Evolutionary conservation across 2,888 invertebrate species (phyloP).

Genomic region (Allygus modestus): DNA sequence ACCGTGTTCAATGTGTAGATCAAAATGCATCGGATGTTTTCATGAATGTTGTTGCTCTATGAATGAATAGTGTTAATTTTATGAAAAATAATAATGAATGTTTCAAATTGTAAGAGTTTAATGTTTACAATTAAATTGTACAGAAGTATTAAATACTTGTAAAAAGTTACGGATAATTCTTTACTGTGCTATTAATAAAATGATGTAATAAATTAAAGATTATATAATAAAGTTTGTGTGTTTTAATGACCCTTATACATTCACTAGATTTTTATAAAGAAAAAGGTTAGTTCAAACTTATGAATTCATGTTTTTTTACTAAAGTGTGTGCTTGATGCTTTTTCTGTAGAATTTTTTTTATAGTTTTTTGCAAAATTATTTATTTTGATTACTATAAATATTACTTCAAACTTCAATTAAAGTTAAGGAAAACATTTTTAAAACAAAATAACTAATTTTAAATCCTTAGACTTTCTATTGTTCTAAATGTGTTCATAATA

Average conservation of each 20-base stretch:
- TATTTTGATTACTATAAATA: not conserved
- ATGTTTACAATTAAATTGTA: slow-evolving; percentile 51
- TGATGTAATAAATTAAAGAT: slow-evolving; percentile 48
- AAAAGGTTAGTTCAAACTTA: not conserved
- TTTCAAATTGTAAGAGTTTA: slow-evolving; percentile 49
- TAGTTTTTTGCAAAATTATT: slow-evolving; percentile 1
- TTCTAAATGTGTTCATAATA: too few relatives aligned
- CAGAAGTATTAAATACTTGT: slow-evolving; percentile 59
- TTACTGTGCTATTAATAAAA: slow-evolving; percentile 48
- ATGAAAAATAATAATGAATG: slow-evolving; percentile 40
- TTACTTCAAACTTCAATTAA: too few relatives aligned
- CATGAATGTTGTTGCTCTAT: slow-evolving; percentile 45
- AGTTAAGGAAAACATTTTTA: too few relatives aligned
- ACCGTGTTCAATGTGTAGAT: slow-evolving; percentile 41
- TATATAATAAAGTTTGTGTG: slow-evolving; percentile 13
- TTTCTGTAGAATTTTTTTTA: not conserved
- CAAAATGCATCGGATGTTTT: slow-evolving; percentile 30
- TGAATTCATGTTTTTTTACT: not conserved
- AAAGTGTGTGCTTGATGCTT: slow-evolving; percentile 10
- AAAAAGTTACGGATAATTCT: slow-evolving; percentile 46
- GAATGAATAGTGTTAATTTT: slow-evolving; percentile 48
- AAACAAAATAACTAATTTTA: too few relatives aligned
- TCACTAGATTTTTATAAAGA: not conserved
- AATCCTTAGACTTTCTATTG: too few relatives aligned
- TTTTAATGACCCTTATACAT: slow-evolving; percentile 39